phyloP scores from a whole-genome alignment of 2,797 vertebrate species.

The Staurois parvus region DNA sequence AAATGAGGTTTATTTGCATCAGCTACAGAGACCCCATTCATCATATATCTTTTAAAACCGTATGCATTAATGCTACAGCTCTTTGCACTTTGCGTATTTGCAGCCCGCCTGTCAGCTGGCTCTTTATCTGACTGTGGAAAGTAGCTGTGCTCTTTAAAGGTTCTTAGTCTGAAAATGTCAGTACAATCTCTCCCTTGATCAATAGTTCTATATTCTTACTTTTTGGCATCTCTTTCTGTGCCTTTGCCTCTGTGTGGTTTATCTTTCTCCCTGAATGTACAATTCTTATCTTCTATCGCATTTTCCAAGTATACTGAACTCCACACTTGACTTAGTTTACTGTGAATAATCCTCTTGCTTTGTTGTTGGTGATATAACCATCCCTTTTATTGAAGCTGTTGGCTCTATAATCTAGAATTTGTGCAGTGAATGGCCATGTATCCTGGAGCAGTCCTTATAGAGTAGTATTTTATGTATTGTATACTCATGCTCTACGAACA shows the following conservation, averaged over 20 bases:
- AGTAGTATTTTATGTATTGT: neutral
- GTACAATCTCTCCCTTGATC: slow-evolving; percentile 47
- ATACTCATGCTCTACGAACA: neutral
- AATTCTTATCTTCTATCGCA: slow-evolving; percentile 45
- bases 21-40: neutral
- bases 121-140: slow-evolving; percentile 33
- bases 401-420: neutral
- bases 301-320: slow-evolving; percentile 26
- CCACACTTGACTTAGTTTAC: slow-evolving; percentile 23
- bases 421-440: neutral
- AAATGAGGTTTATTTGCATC: neutral
- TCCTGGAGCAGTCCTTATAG: neutral
- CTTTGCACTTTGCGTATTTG: neutral
- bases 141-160: slow-evolving; percentile 39
- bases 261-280: slow-evolving; percentile 31
- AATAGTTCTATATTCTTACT: slow-evolving; percentile 53
- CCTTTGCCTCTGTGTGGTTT: slow-evolving; percentile 21
- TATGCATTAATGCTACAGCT: neutral
- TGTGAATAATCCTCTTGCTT: slow-evolving; percentile 41
- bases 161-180: slow-evolving; percentile 51
- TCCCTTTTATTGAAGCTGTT: slow-evolving; percentile 16
- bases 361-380: slow-evolving; percentile 25
- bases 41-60: neutral
- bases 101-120: neutral
- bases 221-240: slow-evolving; percentile 38